Conservation (phyloP, 2,888 invertebrate genomes). For the Phasia obesa region DNA sequence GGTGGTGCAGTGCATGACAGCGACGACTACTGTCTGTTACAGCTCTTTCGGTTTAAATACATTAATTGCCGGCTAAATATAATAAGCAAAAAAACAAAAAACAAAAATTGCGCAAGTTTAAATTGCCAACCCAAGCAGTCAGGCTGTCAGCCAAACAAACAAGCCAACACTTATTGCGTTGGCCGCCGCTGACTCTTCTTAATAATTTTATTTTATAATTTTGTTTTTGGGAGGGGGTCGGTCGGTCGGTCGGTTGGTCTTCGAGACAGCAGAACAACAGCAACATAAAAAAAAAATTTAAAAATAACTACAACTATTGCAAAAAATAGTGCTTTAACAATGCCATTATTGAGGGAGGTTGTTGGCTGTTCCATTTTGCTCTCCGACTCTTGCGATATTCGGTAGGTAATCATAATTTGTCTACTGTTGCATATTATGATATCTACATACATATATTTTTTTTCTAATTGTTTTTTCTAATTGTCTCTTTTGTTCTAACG, state of each 20-base stretch:
- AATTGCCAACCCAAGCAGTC: slow-evolving; percentile 25
- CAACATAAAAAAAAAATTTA: background rate
- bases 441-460: too few species aligned
- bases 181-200: background rate
- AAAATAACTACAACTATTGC: background rate
- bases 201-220: background rate
- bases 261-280: background rate
- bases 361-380: slow-evolving; percentile 1
- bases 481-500: slow-evolving; percentile 41
- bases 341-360: slow-evolving; percentile 42
- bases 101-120: slow-evolving; percentile 59
- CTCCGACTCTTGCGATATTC: background rate
- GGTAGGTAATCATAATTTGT: background rate
- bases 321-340: slow-evolving; percentile 14
- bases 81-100: slow-evolving; percentile 21
- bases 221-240: background rate
- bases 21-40: background rate
- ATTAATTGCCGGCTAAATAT: slow-evolving; percentile 64
- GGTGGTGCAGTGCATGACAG: slow-evolving; percentile 22
- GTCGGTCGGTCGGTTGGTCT: background rate
- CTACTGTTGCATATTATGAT: background rate
- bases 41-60: slow-evolving; percentile 38
- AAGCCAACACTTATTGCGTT: slow-evolving; percentile 28
- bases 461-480: background rate
- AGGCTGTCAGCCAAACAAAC: slow-evolving; percentile 9